Percentiles rank a stretch among this genome's conserved stretches.
phyloP scores from a whole-genome alignment of 2,888 invertebrate species.

The Macroteleia sp. region DNA sequence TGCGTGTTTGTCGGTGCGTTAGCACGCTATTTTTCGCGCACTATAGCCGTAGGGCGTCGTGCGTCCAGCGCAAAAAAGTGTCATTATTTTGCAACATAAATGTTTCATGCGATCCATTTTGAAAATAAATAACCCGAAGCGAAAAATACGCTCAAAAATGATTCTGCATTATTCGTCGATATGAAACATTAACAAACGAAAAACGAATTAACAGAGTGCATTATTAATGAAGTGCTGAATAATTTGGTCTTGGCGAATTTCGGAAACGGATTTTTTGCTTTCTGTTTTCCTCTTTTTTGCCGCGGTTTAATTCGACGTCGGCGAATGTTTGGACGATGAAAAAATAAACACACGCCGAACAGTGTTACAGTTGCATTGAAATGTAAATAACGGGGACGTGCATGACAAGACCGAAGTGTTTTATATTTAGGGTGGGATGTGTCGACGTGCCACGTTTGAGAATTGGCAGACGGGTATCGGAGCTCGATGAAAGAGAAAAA shows the following conservation, averaged over 20 bases:
- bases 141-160: conserved; percentile 24
- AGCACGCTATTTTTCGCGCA: conserved; percentile 34
- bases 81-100: conserved; percentile 28
- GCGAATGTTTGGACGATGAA: conserved; percentile 14
- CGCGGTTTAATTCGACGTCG: neutral
- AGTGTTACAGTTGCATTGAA: conserved; percentile 40
- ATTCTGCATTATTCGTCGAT: conserved; percentile 11
- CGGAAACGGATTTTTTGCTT: neutral
- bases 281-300: neutral
- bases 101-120: conserved; percentile 45
- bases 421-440: conserved; percentile 40
- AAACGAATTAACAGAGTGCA: conserved; percentile 36
- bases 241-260: conserved; percentile 21
- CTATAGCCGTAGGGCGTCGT: conserved; percentile 15
- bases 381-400: conserved; percentile 48
- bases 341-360: conserved; percentile 31
- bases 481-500: conserved; percentile 23
- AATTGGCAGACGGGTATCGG: conserved; percentile 42
- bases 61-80: conserved; percentile 11
- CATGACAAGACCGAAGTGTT: conserved; percentile 35
- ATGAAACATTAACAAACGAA: conserved; percentile 32
- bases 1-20: conserved; percentile 26
- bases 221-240: conserved; percentile 36
- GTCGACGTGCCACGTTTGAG: conserved; percentile 54
- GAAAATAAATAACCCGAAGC: conserved; percentile 41